Evolutionary conservation across 2,113 vertebrate genomes (phyloP).

Genomic region (Daubentonia madagascariensis): DNA sequence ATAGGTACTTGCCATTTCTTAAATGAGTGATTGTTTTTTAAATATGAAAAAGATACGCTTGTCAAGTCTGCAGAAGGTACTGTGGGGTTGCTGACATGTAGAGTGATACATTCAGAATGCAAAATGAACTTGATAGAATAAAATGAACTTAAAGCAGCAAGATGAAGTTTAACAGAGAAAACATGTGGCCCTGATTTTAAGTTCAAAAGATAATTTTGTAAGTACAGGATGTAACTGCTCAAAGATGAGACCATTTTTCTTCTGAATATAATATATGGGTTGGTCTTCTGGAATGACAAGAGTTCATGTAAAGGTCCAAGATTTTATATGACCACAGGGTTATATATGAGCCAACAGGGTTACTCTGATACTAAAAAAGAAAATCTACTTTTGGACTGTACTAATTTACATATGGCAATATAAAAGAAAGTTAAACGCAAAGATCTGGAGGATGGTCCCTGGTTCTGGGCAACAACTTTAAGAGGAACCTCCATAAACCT

Average conservation of each 20-base stretch:
- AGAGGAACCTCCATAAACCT: not conserved
- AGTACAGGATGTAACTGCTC: slow-evolving; percentile 65
- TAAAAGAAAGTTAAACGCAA: slow-evolving; percentile 49
- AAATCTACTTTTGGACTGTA: slow-evolving; percentile 42
- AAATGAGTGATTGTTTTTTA: not conserved
- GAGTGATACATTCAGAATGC: not conserved
- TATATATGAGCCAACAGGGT: slow-evolving; percentile 48
- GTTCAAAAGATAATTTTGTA: slow-evolving; percentile 68
- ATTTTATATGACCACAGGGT: slow-evolving; percentile 67
- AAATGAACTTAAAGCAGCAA: slow-evolving; percentile 38
- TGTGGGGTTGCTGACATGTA: not conserved
- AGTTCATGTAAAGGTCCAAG: slow-evolving; percentile 58
- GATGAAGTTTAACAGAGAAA: slow-evolving; percentile 41
- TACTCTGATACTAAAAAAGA: slow-evolving; percentile 36
- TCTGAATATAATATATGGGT: slow-evolving; percentile 63
- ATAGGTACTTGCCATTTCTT: not conserved
- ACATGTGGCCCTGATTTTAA: slow-evolving; percentile 66
- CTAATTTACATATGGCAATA: slow-evolving; percentile 59
- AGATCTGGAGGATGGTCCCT: not conserved
- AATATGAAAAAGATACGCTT: not conserved
- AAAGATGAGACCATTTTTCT: slow-evolving; percentile 62
- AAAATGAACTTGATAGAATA: not conserved
- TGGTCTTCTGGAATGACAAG: slow-evolving; percentile 62
- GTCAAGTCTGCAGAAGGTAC: not conserved
- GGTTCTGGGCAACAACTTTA: not conserved